Conservation (phyloP, 2,797 vertebrate species). For the Paratrypauchen microcephalus region DNA sequence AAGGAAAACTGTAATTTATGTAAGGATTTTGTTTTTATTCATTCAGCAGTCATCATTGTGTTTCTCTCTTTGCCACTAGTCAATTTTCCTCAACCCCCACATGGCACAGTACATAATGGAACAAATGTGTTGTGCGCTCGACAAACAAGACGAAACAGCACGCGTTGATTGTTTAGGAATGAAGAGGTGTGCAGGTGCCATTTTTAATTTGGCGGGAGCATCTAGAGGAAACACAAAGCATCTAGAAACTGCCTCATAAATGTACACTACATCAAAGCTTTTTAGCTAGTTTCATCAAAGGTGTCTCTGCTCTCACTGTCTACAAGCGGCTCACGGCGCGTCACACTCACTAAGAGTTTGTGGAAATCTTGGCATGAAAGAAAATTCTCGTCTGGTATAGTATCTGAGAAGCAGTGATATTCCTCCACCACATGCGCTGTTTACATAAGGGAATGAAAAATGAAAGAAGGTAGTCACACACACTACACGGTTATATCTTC, state of each 20-base stretch:
- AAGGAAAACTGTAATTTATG: neutral
- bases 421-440: constrained; percentile 58
- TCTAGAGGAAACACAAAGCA: constrained; percentile 67
- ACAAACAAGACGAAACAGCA: constrained; percentile 64
- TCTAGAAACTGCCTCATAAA: constrained; percentile 73
- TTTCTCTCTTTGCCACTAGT: constrained; percentile 20
- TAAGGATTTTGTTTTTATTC: neutral
- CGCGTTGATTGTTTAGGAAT: constrained; percentile 72
- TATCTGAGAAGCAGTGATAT: constrained; percentile 58
- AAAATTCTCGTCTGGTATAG: constrained; percentile 52
- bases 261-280: constrained; percentile 73
- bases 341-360: constrained; percentile 62
- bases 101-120: constrained; percentile 56
- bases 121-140: constrained; percentile 63
- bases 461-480: constrained; percentile 62
- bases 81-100: constrained; percentile 39
- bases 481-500: constrained; percentile 27
- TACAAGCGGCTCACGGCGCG: constrained; percentile 41
- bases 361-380: constrained; percentile 72
- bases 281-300: constrained; percentile 72
- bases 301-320: constrained; percentile 62
- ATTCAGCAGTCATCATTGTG: neutral
- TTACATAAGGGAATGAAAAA: constrained; percentile 70
- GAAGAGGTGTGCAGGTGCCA: constrained; percentile 71
- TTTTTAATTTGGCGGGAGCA: constrained; percentile 72